phyloP scores from a whole-genome alignment of 2,797 vertebrate genomes.

The Hemibagrus guttatus region DNA sequence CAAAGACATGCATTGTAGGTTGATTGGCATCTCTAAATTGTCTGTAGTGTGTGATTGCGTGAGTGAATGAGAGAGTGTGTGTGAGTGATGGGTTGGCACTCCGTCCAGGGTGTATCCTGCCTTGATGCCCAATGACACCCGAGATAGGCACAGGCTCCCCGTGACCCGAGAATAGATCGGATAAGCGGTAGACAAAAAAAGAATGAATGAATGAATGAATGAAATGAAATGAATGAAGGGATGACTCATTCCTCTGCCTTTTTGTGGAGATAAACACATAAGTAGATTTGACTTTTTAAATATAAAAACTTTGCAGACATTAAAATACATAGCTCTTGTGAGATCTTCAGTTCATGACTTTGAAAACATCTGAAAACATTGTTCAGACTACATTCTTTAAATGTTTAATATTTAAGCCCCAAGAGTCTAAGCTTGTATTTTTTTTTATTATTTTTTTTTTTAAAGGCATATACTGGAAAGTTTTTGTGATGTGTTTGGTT shows the following conservation, averaged over 20 bases:
- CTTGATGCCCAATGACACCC: too few species aligned
- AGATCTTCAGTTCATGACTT: neutral
- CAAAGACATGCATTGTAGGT: too few species aligned
- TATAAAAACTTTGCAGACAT: neutral
- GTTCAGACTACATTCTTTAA: neutral
- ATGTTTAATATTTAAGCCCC: neutral
- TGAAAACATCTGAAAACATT: neutral
- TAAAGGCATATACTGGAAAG: neutral
- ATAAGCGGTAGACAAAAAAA: too few species aligned
- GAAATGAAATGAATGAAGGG: too few species aligned
- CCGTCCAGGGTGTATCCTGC: too few species aligned
- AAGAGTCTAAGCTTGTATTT: neutral
- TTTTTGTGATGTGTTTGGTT: neutral
- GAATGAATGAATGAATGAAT: too few species aligned
- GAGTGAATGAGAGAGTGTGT: too few species aligned
- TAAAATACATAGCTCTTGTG: neutral
- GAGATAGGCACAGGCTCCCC: too few species aligned
- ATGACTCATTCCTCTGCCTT: neutral
- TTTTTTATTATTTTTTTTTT: neutral
- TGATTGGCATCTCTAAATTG: too few species aligned
- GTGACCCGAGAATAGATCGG: too few species aligned
- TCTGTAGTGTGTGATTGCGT: too few species aligned
- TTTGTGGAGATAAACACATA: neutral
- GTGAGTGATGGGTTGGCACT: too few species aligned
- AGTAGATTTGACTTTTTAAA: neutral